These are phyloP conservation scores for Drosophila erecta DNA, from an alignment of 1,140 invertebrate species.

Conservation along the genomic window DNA sequence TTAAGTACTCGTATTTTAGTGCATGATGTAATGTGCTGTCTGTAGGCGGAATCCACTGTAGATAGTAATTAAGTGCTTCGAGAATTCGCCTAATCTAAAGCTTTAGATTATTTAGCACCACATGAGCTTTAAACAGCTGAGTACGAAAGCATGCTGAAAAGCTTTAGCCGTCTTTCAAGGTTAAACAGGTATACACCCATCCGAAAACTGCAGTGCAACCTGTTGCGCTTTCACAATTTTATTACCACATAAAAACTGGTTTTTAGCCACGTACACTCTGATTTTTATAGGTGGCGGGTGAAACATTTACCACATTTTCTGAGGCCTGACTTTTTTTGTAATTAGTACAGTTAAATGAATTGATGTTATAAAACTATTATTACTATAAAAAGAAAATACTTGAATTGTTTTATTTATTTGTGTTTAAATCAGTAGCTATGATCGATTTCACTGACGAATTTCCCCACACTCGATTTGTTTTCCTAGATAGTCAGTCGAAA, in stretches of 20 bases:
- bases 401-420: background rate
- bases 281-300: background rate
- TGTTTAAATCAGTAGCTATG: background rate
- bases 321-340: background rate
- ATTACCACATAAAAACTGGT: slow-evolving; percentile 10
- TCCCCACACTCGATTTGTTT: background rate
- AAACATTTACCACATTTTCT: background rate
- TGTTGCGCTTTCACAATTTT: background rate
- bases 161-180: slow-evolving; percentile 37
- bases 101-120: slow-evolving; percentile 32
- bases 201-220: slow-evolving; percentile 3
- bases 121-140: slow-evolving; percentile 33
- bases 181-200: slow-evolving; percentile 11
- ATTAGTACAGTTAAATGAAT: background rate
- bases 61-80: slow-evolving; percentile 1
- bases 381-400: background rate
- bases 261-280: slow-evolving; percentile 1
- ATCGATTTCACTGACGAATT: background rate
- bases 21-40: slow-evolving; percentile 10
- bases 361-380: background rate
- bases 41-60: slow-evolving; percentile 13
- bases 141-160: slow-evolving; percentile 13
- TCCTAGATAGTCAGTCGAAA: slow-evolving; percentile 1
- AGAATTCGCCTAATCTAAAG: slow-evolving; percentile 26
- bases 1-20: background rate